Conservation (phyloP, 2,888 invertebrate genomes). For the Hedychridium roseum region DNA sequence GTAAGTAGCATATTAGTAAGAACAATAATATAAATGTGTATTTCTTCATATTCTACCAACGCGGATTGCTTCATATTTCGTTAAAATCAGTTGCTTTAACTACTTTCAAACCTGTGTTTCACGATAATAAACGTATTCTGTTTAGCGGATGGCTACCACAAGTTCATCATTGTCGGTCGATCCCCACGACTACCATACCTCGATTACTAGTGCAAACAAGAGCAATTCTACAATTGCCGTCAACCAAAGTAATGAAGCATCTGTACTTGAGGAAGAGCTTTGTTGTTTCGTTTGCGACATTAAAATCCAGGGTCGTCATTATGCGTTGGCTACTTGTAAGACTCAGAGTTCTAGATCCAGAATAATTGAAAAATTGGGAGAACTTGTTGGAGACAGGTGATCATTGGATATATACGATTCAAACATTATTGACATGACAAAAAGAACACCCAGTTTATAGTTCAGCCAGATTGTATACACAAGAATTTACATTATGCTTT, state of each 20-base stretch:
- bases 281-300: slow-evolving; percentile 61
- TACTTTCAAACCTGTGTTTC: slow-evolving; percentile 21
- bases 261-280: neutral
- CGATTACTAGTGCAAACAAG: slow-evolving; percentile 11
- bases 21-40: too few species aligned
- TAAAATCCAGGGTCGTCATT: slow-evolving; percentile 56
- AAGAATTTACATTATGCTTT: too few species aligned
- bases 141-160: slow-evolving; percentile 21
- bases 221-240: slow-evolving; percentile 1
- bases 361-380: slow-evolving; percentile 60
- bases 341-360: slow-evolving; percentile 55
- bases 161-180: slow-evolving; percentile 15
- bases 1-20: too few species aligned
- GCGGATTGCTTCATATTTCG: too few species aligned
- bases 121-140: slow-evolving; percentile 1
- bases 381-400: slow-evolving; percentile 60
- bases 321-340: slow-evolving; percentile 56
- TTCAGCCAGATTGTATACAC: too few species aligned
- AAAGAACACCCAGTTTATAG: too few species aligned
- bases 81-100: too few species aligned
- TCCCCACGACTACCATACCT: slow-evolving; percentile 15
- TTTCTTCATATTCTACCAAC: too few species aligned
- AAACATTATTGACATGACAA: too few species aligned
- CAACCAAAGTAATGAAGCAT: slow-evolving; percentile 2
- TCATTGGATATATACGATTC: too few species aligned